phyloP scores from a whole-genome alignment of 2,797 vertebrate species.

The Falco concolor region DNA sequence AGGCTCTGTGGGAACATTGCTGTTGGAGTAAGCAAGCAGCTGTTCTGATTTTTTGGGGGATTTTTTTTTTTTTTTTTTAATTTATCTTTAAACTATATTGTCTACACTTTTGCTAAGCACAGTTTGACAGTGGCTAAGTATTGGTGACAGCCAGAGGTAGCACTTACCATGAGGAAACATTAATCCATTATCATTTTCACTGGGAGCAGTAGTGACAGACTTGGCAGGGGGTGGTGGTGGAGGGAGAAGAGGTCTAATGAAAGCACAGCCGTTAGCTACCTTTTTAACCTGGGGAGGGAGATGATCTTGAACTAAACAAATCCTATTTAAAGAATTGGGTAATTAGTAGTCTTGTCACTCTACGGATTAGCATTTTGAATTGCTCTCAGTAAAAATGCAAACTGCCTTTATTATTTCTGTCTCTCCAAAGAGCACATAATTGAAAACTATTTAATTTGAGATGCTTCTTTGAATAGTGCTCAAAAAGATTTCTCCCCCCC shows the following conservation, averaged over 20 bases:
- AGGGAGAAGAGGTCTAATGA: background rate
- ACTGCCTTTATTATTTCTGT: background rate
- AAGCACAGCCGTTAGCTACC: background rate
- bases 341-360: background rate
- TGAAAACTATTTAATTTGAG: background rate
- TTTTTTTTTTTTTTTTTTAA: accelerated
- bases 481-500: background rate
- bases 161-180: background rate
- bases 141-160: background rate
- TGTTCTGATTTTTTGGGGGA: background rate
- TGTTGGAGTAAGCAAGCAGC: background rate
- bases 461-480: background rate
- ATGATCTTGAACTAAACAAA: background rate
- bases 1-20: background rate
- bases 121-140: background rate
- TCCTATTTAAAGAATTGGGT: background rate
- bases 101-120: background rate
- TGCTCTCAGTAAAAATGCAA: background rate
- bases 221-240: background rate
- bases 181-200: background rate
- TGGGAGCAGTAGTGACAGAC: background rate
- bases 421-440: background rate
- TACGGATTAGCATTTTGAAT: background rate
- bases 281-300: background rate
- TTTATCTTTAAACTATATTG: background rate